A percentile compares a stretch with the other conserved stretches of the same genome.
Evolutionary conservation across 2,113 vertebrate genomes (phyloP).

Genomic region (Cnemophilus loriae): DNA sequence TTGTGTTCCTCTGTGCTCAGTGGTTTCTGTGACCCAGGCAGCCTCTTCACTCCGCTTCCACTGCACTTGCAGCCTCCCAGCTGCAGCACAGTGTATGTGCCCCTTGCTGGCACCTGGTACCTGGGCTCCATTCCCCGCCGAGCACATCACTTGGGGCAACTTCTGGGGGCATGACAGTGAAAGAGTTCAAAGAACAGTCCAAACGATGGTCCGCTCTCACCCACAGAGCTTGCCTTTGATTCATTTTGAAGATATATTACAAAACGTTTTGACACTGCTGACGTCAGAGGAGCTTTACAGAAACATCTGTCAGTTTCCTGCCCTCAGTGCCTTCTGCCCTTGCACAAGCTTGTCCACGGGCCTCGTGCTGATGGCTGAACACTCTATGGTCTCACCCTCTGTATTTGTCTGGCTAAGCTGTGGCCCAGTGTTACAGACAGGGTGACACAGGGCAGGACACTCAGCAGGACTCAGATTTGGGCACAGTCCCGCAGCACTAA

Average conservation of each 20-base stretch:
- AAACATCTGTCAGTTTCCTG: not conserved
- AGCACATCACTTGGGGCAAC: not conserved
- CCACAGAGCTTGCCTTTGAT: not conserved
- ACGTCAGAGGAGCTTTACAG: not conserved
- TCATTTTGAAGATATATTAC: not conserved
- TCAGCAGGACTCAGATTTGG: not conserved
- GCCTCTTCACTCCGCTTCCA: not conserved
- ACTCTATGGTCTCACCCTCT: not conserved
- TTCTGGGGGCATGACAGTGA: not conserved
- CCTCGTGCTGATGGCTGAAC: not conserved
- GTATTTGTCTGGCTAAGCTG: rapidly evolving
- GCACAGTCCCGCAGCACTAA: rapidly evolving
- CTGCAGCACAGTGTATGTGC: not conserved
- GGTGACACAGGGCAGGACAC: not conserved
- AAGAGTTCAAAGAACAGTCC: not conserved
- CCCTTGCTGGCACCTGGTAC: rapidly evolving
- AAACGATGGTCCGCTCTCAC: rapidly evolving
- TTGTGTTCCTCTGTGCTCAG: not conserved
- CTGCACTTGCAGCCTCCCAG: not conserved
- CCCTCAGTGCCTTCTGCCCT: not conserved
- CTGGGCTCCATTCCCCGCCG: not conserved
- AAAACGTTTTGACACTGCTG: not conserved
- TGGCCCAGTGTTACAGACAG: rapidly evolving
- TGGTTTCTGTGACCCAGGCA: not conserved
- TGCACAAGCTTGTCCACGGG: rapidly evolving